Base-by-base conservation (phyloP, 2,113 vertebrate species). In the Stigmatopora nigra region DNA sequence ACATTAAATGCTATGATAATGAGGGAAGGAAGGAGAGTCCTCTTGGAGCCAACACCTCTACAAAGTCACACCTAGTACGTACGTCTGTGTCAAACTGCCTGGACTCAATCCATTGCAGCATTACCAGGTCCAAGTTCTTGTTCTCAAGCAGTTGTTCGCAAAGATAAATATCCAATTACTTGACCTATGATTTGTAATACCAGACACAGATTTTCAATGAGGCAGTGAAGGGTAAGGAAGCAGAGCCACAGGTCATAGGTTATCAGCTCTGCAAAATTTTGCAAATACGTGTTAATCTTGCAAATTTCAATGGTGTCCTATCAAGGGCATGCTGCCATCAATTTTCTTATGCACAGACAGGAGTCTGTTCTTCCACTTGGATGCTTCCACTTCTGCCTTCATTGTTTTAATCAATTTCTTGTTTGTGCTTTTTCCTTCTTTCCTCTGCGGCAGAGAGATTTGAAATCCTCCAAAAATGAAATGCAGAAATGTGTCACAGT, bases 41-140 rank as follows among this genome's bases (percentile, higher is more conserved):
- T 68, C 38, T 35, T 57, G 48, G 56, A 74, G 82, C 70, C 80
- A 75, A 84, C 84, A 81, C 49, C 60, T 63, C 11, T 69, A 61
- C 69, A 82, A 62, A 83, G 47, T 25, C 69, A 68, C 71, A 71
- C 73, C 78, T 65, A 44, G 63, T 68, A 73, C 59, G 0, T 5
- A 69, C 65, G 58, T 64, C 71, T 61, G 52, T 64, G 20, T 78
- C 4, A 41, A 7, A 41, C 38, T 41, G 38, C 6, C 6, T 41
- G 6, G 38, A 5, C 38, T 41, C 9, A 31, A 52, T 17, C 17
- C 16, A 49, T 7, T 49, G 47, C 47, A 49, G 6, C 16, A 17
- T 17, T 17, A 17, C 47, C 47, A 49, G 47, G 47, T 11, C 10
- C 19, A 19, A 11, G 49, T 51, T 3, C 3, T 31, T 31, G 25